These are phyloP conservation scores for Sialia sialis DNA, from an alignment of 2,113 vertebrate genomes.

Conservation along the genomic window DNA sequence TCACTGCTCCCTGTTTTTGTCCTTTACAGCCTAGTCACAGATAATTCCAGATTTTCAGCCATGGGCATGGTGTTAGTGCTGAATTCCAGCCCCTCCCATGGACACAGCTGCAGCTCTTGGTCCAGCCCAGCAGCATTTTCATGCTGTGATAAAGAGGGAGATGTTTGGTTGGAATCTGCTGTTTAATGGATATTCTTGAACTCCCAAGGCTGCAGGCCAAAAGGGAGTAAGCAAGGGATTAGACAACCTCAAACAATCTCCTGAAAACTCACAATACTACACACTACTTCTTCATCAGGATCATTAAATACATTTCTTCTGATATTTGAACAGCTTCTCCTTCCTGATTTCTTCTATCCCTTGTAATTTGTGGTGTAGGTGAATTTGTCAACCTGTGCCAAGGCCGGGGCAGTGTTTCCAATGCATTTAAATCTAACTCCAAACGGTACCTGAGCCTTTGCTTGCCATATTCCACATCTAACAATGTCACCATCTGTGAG, in stretches of 20 bases:
- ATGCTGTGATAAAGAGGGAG: background rate
- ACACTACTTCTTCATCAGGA: background rate
- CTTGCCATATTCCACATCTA: background rate
- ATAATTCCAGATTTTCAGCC: background rate
- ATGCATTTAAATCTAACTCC: background rate
- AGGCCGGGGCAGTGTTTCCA: background rate
- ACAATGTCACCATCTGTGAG: constrained; percentile 21
- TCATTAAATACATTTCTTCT: background rate
- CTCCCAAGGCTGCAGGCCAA: background rate
- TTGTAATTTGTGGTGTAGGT: background rate
- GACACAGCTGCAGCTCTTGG: background rate
- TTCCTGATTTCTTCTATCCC: background rate
- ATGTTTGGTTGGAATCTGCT: background rate
- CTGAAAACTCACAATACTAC: background rate
- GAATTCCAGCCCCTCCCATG: background rate
- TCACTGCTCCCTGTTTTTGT: background rate
- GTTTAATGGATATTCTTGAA: background rate
- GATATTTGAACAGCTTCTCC: background rate
- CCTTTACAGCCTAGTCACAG: background rate
- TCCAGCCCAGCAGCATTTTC: background rate
- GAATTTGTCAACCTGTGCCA: background rate
- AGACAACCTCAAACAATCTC: background rate
- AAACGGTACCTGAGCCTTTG: background rate
- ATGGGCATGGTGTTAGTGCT: background rate
- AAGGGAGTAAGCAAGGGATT: background rate